Percentiles rank a stretch among this genome's conserved stretches.
phyloP scores from a whole-genome alignment of 2,888 invertebrate genomes.

The Drosophila aldrichi region DNA sequence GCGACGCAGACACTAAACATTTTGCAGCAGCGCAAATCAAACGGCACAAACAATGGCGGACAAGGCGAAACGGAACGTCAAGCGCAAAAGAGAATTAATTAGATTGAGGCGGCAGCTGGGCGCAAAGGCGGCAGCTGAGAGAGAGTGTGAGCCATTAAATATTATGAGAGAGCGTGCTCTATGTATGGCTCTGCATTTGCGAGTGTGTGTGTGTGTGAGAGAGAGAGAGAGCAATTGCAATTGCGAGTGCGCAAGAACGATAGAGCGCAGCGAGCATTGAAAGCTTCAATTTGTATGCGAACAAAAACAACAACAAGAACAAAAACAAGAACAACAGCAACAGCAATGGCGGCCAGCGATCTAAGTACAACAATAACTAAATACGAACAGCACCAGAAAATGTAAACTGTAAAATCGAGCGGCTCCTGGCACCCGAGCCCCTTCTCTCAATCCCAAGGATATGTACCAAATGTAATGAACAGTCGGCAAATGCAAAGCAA shows the following conservation, averaged over 20 bases:
- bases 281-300: constrained; percentile 35
- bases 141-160: constrained; percentile 32
- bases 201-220: constrained; percentile 5
- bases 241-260: constrained; percentile 41
- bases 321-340: constrained; percentile 32
- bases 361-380: constrained; percentile 33
- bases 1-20: constrained; percentile 37
- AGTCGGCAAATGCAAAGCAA: constrained; percentile 48
- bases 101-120: constrained; percentile 78
- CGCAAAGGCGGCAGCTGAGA: constrained; percentile 53
- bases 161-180: constrained; percentile 1
- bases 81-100: constrained; percentile 73
- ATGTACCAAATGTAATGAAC: constrained; percentile 46
- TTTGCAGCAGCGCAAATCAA: constrained; percentile 61
- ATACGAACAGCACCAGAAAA: constrained; percentile 30
- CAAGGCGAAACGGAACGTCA: constrained; percentile 37
- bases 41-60: constrained; percentile 59
- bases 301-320: neutral
- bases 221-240: constrained; percentile 26
- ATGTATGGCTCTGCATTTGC: neutral
- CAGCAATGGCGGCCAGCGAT: constrained; percentile 47
- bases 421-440: constrained; percentile 21
- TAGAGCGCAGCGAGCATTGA: constrained; percentile 24
- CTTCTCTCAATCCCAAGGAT: constrained; percentile 22
- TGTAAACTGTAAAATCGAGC: constrained; percentile 30